Conservation (phyloP, 1,140 invertebrate species). For the Papilio polytes region DNA sequence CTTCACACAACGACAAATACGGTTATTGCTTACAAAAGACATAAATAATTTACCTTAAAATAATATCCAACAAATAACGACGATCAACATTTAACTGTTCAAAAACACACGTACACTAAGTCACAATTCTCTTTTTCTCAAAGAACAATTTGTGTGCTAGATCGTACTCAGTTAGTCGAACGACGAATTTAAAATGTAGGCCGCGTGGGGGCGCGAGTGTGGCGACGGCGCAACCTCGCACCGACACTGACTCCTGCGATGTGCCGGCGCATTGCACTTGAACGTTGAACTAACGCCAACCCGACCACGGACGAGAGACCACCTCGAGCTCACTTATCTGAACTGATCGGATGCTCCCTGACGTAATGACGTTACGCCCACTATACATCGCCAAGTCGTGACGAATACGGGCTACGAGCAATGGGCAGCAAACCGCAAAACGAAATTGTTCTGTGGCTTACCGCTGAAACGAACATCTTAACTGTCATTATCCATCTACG, state of each 20-base stretch:
- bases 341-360: conserved; percentile 49
- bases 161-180: conserved; percentile 41
- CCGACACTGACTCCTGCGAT: conserved; percentile 53
- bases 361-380: conserved; percentile 54
- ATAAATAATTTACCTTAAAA: conserved; percentile 27
- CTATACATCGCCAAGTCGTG: conserved; percentile 51
- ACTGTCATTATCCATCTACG: conserved; percentile 48
- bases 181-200: conserved; percentile 57
- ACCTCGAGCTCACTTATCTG: conserved; percentile 41
- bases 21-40: background rate
- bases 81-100: conserved; percentile 9
- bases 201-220: conserved; percentile 48
- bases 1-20: background rate
- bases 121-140: conserved; percentile 38
- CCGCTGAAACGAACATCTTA: conserved; percentile 59
- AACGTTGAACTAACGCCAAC: conserved; percentile 73
- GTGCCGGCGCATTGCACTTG: conserved; percentile 73
- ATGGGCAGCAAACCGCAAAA: conserved; percentile 70
- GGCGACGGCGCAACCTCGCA: conserved; percentile 56
- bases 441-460: conserved; percentile 67
- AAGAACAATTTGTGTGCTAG: conserved; percentile 28
- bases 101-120: conserved; percentile 33
- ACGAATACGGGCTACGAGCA: conserved; percentile 56
- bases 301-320: conserved; percentile 55
- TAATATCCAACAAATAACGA: background rate